Evolutionary conservation across 1,140 invertebrate species (phyloP).

Genomic region (Tetragnatha versicolor): DNA sequence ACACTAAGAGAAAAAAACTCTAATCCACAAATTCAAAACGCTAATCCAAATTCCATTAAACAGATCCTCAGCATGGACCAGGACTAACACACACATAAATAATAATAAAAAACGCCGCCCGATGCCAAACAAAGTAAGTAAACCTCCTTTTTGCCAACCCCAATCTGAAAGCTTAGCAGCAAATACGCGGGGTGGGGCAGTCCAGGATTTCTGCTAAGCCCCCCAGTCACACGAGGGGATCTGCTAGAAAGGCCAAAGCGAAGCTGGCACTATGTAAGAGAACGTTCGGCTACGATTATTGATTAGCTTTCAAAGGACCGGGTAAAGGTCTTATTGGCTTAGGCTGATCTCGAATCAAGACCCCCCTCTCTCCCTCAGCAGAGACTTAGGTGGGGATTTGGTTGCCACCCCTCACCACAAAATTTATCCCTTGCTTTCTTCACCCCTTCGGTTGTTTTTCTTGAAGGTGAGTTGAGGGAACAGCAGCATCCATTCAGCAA

Average conservation of each 20-base stretch:
- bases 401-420: background rate
- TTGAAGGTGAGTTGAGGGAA: too few relatives aligned
- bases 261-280: constrained; percentile 31
- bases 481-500: too few relatives aligned
- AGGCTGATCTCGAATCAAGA: constrained; percentile 23
- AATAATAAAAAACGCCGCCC: too few relatives aligned
- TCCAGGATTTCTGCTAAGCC: constrained; percentile 35
- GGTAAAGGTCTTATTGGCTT: constrained; percentile 48
- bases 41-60: constrained; percentile 20
- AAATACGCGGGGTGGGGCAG: constrained; percentile 25
- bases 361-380: constrained; percentile 22
- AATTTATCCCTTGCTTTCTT: constrained; percentile 40
- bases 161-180: constrained; percentile 32
- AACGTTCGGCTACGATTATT: constrained; percentile 36
- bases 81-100: too few relatives aligned
- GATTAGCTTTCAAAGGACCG: constrained; percentile 40
- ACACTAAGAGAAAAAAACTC: background rate
- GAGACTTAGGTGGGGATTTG: background rate
- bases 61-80: too few relatives aligned
- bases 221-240: constrained; percentile 37
- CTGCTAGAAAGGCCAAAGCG: constrained; percentile 19
- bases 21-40: background rate
- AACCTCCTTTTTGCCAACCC: constrained; percentile 11
- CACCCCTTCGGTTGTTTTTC: constrained; percentile 13
- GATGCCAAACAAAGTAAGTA: constrained; percentile 25